Evolutionary conservation across 2,113 vertebrate genomes (phyloP).

Genomic region (Ploceus nigricollis): DNA sequence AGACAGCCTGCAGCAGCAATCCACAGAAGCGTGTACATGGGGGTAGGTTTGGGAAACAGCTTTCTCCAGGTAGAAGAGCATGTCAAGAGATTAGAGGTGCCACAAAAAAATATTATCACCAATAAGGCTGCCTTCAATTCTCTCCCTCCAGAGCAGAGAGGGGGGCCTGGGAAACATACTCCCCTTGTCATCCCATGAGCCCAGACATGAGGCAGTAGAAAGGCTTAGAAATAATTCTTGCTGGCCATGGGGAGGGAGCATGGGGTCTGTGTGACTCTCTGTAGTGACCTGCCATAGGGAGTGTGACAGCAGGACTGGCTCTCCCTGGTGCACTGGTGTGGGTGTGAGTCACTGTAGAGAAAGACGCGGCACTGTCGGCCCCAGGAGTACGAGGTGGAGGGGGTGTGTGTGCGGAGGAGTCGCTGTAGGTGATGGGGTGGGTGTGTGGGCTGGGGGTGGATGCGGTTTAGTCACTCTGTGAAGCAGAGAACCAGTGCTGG

Average conservation of each 20-base stretch:
- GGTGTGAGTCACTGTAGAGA: neutral
- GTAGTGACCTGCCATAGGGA: neutral
- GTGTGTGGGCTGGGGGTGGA: neutral
- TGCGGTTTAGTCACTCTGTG: neutral
- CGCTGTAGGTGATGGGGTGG: neutral
- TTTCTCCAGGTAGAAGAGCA: neutral
- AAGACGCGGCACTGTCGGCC: neutral
- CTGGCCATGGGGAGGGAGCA: neutral
- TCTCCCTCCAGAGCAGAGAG: neutral
- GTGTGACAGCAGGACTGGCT: neutral
- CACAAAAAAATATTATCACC: neutral
- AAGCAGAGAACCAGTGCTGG: neutral
- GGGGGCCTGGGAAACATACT: neutral
- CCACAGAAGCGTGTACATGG: neutral
- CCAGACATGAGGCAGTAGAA: neutral
- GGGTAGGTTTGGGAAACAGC: neutral
- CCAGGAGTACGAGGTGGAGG: neutral
- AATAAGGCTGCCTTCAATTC: neutral
- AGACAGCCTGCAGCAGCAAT: neutral
- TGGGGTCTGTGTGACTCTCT: neutral
- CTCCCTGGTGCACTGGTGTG: neutral
- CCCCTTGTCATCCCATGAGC: neutral
- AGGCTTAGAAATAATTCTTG: neutral
- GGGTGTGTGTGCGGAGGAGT: neutral
- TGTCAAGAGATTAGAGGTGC: neutral